Base-by-base conservation (phyloP, 2,113 vertebrate species). In the Brachionichthys hirsutus region DNA sequence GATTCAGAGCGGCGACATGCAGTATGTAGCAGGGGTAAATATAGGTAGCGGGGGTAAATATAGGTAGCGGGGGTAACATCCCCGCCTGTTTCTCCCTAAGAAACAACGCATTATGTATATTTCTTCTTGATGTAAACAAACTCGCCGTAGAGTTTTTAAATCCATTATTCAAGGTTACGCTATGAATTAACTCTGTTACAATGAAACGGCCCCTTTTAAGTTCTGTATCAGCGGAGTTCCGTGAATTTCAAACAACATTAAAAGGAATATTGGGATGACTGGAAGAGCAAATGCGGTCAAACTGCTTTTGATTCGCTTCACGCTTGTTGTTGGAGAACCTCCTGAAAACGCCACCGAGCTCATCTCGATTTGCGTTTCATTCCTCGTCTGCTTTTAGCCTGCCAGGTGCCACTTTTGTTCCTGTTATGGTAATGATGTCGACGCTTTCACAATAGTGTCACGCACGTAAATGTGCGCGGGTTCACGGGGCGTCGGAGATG, bases 141-240 rank as follows among this genome's bases (percentile, higher is more conserved):
- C 75, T 16, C 72, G 75, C 59, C 49, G 62, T 41, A 19, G 59
- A 62, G 57, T 67, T 59, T 81, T 80, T 71, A 81, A n/a, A 81
- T 86, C 60, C 82, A 84, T 82, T 83, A 79, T 85, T 89, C 78
- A 82, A 63, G 57, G 69, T 74, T 70, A 70, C 38, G 55, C 55
- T 14, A 47, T 15, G 57, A 78, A 78, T 71, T 75, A 78, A 65
- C 77, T 75, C 14, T 0, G 67, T 71, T 72, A 79, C 73, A 82
- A 60, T 77, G 41, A 74, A 84, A 77, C 1, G 18, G 16, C 38
- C 45, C 60, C 61, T 72, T 83, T 88, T 54, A 77, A 73, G 67
- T 52, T 58, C 43, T 4, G 75, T 45, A 34, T 46, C 60, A 51
- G 54, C 48, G 16, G 44, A 11, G 20, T 59, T 62, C 14, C 54